Evolutionary conservation across 2,888 invertebrate genomes (phyloP), one percentile per base, ranked within the genome.

Genomic region (Belgica antarctica): DNA sequence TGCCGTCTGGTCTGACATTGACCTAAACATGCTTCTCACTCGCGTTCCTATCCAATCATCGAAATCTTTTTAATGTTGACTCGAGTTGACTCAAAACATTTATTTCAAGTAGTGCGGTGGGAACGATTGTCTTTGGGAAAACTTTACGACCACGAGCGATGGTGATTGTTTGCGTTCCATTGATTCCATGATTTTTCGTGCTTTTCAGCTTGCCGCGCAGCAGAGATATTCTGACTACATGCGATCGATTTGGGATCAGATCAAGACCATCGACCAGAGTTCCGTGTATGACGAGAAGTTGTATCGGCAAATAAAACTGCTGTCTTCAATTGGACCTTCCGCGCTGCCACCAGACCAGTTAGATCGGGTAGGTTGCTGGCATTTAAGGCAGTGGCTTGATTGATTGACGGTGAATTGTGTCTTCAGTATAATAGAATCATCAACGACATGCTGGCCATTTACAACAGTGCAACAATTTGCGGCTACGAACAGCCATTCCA

Each of bases 391-490:
- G 22, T 28, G 25, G 12, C 1, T 41, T 17, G 15, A 22, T 34
- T 31, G 19, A 47, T 62, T 62, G 34, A 15, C 12, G 24, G 72
- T 71, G 77, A 31, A 31, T 31, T 31, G 10, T 10, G 31, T 31
- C 82, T 82, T 31, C 83, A 92, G 93, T 93, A 92, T 79, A 93
- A 93, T 79, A 86, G 92, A 61, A 80, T 93, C 41, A 89, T 93
- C 74, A 93, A 92, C 76, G 91, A 93, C 77, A 93, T 94, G 93
- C 82, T 92, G 15, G 88, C 90, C 0, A 88, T 92, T 0, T 94
- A 92, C 81, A 92, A 93, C 76, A 87, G 86, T 0, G 93, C 93
- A 0, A 88, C 90, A 70, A 87, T 93, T 72, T 94, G 94, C 76
- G 90, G 88, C 0, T 89, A 90, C 80, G 89, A 92, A 76, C 90